Evolutionary conservation across 2,113 vertebrate species (phyloP), one percentile per base, ranked within the genome.

Genomic region (Pterocles orientalis): DNA sequence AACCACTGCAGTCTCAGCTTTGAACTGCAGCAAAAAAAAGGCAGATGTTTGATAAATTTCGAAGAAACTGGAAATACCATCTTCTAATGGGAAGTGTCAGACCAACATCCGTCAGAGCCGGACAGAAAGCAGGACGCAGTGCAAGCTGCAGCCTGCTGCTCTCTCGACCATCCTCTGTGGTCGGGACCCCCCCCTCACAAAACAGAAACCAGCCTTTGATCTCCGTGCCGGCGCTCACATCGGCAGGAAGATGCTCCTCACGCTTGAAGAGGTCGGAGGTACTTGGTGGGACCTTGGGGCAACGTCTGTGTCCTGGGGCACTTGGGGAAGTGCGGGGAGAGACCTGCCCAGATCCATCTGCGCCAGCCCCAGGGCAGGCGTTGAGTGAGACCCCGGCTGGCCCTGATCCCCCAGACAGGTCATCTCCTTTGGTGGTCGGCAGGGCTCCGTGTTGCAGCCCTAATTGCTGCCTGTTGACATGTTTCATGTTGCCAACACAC

Each of bases 321-420:
- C 56, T 50, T 7, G 1, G 31, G 15, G 28, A 50, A 66, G 5
- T 0, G 1, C 5, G 36, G 62, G 43, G 16, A 65, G 47, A 72
- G 9, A 58, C 19, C 58, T 61, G 43, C 64, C 53, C 68, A 25
- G 19, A 75, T 24, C 56, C 82, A 95, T 53, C 86, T 87, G 78
- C 4, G 0, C 7, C 0, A 0, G 47, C 82, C 78, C 77, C 0
- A 0, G 20, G 77, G 82, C 72, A 57, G 78, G 62, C 0, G 23
- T 29, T 82, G 88, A 94, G 85, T 82, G 94, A 94, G 45, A 41
- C 3, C 47, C 5, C 0, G 64, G 50, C 20, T 53, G 61, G 28
- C 8, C 16, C 6, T 3, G 0, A 4, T 41, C 36, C 36, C 23
- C 33, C 56, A 33, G 10, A 25, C 31, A 48, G 31, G 36, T 79